A percentile compares a stretch with the other conserved stretches of the same genome.
phyloP scores from a whole-genome alignment of 1,140 invertebrate species.

The Drosophila tani region DNA sequence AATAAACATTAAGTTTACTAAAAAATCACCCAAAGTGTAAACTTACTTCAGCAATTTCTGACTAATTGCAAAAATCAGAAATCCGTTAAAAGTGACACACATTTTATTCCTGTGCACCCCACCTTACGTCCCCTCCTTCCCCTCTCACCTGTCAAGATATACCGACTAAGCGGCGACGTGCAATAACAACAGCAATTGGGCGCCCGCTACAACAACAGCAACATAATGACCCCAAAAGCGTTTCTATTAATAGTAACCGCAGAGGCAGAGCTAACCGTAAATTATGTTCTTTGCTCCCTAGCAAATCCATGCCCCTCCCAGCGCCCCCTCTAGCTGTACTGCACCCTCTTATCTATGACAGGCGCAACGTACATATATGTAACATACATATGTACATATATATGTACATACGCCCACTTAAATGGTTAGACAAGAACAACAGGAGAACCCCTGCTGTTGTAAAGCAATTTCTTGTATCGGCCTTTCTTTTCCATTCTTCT shows the following conservation, averaged over 20 bases:
- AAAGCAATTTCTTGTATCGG: slow-evolving; percentile 65
- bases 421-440: slow-evolving; percentile 38
- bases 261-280: slow-evolving; percentile 55
- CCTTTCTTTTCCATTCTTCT: slow-evolving; percentile 50
- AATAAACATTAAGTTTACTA: no score
- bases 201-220: slow-evolving; percentile 28
- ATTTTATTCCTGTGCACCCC: not conserved
- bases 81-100: no score
- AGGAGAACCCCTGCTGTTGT: slow-evolving; percentile 19
- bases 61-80: not conserved
- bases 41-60: not conserved
- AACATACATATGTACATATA: not conserved
- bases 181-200: slow-evolving; percentile 4
- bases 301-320: slow-evolving; percentile 6
- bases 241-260: slow-evolving; percentile 62
- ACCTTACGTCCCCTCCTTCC: not conserved
- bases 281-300: slow-evolving; percentile 54
- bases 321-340: not conserved
- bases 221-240: slow-evolving; percentile 64
- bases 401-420: slow-evolving; percentile 46
- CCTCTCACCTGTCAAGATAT: slow-evolving; percentile 7
- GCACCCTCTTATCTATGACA: slow-evolving; percentile 37
- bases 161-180: not conserved
- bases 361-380: slow-evolving; percentile 10
- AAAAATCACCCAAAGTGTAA: no score